Percentiles rank a stretch among this genome's conserved stretches.
phyloP scores from a whole-genome alignment of 1,140 invertebrate genomes.

The Psix sp. region DNA sequence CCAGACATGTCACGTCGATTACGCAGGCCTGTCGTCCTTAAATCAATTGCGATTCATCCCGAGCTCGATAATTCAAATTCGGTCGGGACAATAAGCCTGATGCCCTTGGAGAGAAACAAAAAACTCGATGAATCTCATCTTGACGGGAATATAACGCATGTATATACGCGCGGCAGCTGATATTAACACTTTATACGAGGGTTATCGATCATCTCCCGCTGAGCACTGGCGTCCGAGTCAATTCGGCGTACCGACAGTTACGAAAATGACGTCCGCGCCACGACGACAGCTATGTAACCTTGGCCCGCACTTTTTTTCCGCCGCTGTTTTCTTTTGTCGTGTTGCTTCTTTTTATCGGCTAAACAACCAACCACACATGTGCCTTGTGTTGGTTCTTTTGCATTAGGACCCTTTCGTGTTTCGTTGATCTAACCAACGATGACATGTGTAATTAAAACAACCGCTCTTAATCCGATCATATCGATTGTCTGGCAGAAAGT shows the following conservation, averaged over 20 bases:
- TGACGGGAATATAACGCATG: slow-evolving; percentile 29
- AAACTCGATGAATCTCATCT: slow-evolving; percentile 25
- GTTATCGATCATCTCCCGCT: slow-evolving; percentile 56
- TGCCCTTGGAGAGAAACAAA: slow-evolving; percentile 11
- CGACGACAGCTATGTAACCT: slow-evolving; percentile 2
- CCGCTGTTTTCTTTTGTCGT: background rate
- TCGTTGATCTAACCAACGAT: slow-evolving; percentile 28
- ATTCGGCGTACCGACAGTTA: no score
- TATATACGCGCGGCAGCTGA: slow-evolving; percentile 36
- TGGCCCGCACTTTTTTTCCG: slow-evolving; percentile 1
- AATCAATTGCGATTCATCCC: no score
- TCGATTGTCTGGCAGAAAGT: slow-evolving; percentile 17
- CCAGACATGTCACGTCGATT: slow-evolving; percentile 32
- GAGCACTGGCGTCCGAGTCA: slow-evolving; percentile 40
- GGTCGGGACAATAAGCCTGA: slow-evolving; percentile 11
- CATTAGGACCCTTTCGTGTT: slow-evolving; percentile 10
- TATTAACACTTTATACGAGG: slow-evolving; percentile 52
- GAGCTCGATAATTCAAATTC: slow-evolving; percentile 11
- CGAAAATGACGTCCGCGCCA: no score
- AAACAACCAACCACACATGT: background rate
- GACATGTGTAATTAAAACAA: slow-evolving; percentile 43
- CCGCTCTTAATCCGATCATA: slow-evolving; percentile 16
- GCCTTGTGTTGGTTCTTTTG: slow-evolving; percentile 8
- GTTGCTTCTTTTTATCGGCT: background rate
- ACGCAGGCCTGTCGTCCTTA: background rate